Evolutionary conservation across 2,888 invertebrate species (phyloP).

Genomic region (Drosophila villosipedis): DNA sequence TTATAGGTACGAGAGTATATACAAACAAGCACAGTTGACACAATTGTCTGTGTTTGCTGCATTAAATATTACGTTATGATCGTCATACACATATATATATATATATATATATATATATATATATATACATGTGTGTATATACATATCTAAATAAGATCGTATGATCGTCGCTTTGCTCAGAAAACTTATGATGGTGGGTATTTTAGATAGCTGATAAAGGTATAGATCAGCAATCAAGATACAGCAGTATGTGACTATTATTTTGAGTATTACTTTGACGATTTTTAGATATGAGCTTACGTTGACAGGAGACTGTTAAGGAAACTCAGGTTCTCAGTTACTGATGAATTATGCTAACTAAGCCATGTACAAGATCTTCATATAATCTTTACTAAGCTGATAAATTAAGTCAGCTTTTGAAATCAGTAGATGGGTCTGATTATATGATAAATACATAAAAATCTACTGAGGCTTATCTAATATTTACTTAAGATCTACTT

Average conservation of each 20-base stretch:
- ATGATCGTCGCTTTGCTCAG: slow-evolving; percentile 20
- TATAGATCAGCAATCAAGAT: not conserved
- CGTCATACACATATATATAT: too few species aligned
- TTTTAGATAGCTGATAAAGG: not conserved
- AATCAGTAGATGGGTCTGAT: not conserved
- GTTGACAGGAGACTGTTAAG: not conserved
- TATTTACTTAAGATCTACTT: not conserved
- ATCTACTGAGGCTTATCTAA: not conserved
- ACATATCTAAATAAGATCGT: slow-evolving; percentile 13
- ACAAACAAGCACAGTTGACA: slow-evolving; percentile 57
- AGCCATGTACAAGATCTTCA: not conserved
- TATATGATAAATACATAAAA: not conserved
- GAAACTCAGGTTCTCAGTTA: not conserved
- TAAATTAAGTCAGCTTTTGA: not conserved
- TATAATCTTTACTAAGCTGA: not conserved
- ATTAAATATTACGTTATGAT: slow-evolving; percentile 28
- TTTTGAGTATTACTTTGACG: not conserved
- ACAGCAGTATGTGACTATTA: not conserved
- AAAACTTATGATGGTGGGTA: not conserved
- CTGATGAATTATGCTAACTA: not conserved
- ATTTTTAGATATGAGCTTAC: not conserved
- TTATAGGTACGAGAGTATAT: slow-evolving; percentile 44
- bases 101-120: too few species aligned
- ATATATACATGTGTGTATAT: not conserved
- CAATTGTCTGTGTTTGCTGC: slow-evolving; percentile 46